phyloP scores from a whole-genome alignment of 2,888 invertebrate species.

The Hedychridium roseum region DNA sequence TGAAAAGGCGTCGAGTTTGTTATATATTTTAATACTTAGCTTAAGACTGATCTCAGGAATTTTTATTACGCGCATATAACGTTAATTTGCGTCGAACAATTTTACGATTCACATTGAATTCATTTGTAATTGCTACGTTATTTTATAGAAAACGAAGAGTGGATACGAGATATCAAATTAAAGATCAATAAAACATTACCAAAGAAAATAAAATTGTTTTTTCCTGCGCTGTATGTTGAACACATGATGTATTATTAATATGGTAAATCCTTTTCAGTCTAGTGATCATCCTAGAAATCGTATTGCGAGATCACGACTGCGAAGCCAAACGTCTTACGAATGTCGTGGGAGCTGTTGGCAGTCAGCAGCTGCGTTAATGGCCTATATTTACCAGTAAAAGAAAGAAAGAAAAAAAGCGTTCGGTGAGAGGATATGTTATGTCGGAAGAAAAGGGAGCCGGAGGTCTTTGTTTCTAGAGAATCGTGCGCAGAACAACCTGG shows the following conservation, averaged over 20 bases:
- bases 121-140: slow-evolving; percentile 32
- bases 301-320: slow-evolving; percentile 23
- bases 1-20: slow-evolving; percentile 6
- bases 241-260: slow-evolving; percentile 51
- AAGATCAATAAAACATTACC: slow-evolving; percentile 38
- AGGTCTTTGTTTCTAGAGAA: slow-evolving; percentile 51
- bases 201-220: slow-evolving; percentile 27
- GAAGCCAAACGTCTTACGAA: slow-evolving; percentile 20
- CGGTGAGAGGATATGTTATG: slow-evolving; percentile 25
- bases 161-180: slow-evolving; percentile 3
- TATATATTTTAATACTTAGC: slow-evolving; percentile 1
- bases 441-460: slow-evolving; percentile 22
- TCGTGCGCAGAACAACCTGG: slow-evolving; percentile 27
- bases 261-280: slow-evolving; percentile 56
- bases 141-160: slow-evolving; percentile 20
- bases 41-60: not conserved
- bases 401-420: not conserved
- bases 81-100: slow-evolving; percentile 13
- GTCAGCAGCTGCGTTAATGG: slow-evolving; percentile 26
- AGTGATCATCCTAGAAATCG: slow-evolving; percentile 46
- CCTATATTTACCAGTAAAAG: slow-evolving; percentile 14
- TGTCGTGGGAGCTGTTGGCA: slow-evolving; percentile 28
- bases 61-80: slow-evolving; percentile 5
- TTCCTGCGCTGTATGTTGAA: slow-evolving; percentile 13
- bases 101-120: slow-evolving; percentile 35